Percentiles rank a stretch among this genome's conserved stretches.
Evolutionary conservation across 2,888 invertebrate species (phyloP).

Genomic region (Gastracanthus pulcherrimus): DNA sequence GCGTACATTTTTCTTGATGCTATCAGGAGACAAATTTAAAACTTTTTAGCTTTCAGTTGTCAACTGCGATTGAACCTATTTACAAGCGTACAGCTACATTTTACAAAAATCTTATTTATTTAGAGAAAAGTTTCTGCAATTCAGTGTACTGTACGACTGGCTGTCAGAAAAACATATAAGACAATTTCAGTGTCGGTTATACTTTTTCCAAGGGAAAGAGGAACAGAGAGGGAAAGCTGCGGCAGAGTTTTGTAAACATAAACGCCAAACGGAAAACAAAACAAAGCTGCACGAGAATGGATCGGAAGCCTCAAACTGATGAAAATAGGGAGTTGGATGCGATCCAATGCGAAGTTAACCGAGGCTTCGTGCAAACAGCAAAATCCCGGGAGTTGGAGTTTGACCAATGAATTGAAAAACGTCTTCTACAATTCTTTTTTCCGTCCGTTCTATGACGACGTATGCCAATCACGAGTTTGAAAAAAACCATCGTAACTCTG

Average conservation of each 20-base stretch:
- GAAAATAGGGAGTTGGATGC: constrained; percentile 71
- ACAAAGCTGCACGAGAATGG: constrained; percentile 36
- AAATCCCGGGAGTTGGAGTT: constrained; percentile 67
- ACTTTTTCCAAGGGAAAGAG: background rate
- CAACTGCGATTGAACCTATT: too few species aligned
- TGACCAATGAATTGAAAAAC: constrained; percentile 67
- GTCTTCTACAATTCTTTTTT: constrained; percentile 54
- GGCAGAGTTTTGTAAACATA: constrained; percentile 47
- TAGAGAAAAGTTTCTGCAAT: background rate
- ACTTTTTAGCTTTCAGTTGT: too few species aligned
- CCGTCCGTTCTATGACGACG: constrained; percentile 18
- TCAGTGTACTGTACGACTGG: too few species aligned
- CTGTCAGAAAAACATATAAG: background rate
- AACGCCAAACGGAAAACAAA: constrained; percentile 46
- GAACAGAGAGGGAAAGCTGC: too few species aligned
- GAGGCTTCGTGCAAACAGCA: constrained; percentile 66
- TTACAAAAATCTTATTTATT: background rate
- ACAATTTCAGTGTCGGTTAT: background rate
- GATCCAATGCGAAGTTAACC: constrained; percentile 71
- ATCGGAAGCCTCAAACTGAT: constrained; percentile 65
- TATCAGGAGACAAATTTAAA: too few species aligned
- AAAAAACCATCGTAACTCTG: background rate
- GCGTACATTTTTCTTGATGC: too few species aligned
- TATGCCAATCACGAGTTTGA: constrained; percentile 35
- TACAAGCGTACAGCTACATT: too few species aligned